Percentiles rank a stretch among this genome's conserved stretches.
Conservation (phyloP, 2,888 invertebrate species). For the Calameuta pallipes region DNA sequence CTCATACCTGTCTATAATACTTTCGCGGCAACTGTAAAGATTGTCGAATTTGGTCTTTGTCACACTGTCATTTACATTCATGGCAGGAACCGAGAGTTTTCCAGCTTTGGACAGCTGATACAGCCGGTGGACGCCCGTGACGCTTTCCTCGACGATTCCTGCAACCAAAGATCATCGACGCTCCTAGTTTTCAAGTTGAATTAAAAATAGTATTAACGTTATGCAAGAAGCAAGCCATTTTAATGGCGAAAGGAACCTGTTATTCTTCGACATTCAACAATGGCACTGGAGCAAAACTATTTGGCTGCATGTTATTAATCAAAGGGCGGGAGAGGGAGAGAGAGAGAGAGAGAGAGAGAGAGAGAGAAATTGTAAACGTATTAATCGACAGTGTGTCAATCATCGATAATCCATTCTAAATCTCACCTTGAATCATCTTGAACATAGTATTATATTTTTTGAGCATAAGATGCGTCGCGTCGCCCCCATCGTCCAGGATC, state of each 20-base stretch:
- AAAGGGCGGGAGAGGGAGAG: too few relatives aligned
- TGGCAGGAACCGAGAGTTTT: slow-evolving; percentile 94
- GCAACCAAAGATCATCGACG: slow-evolving; percentile 36
- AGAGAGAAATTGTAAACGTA: too few relatives aligned
- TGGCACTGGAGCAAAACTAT: too few relatives aligned
- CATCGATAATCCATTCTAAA: not conserved
- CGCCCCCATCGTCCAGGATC: slow-evolving; percentile 97
- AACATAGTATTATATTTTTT: slow-evolving; percentile 95
- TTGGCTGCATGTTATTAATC: too few relatives aligned
- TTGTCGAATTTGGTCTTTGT: slow-evolving; percentile 99
- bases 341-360: too few relatives aligned
- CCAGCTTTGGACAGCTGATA: slow-evolving; percentile 96
- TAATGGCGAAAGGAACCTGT: too few relatives aligned
- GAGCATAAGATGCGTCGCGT: slow-evolving; percentile 95
- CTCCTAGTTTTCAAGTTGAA: too few relatives aligned
- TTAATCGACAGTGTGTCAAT: not conserved
- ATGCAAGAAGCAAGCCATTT: too few relatives aligned
- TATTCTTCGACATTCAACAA: too few relatives aligned
- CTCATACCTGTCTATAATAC: slow-evolving; percentile 82
- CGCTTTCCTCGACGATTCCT: slow-evolving; percentile 98
- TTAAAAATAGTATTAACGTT: too few relatives aligned
- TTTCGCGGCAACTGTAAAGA: slow-evolving; percentile 94
- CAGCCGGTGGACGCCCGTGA: slow-evolving; percentile 96
- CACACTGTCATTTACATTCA: slow-evolving; percentile 98
- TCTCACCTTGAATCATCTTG: slow-evolving; percentile 85